Evolutionary conservation across 2,888 invertebrate species (phyloP), one percentile per base, ranked within the genome.

Genomic region (Psylliodes chrysocephalus): DNA sequence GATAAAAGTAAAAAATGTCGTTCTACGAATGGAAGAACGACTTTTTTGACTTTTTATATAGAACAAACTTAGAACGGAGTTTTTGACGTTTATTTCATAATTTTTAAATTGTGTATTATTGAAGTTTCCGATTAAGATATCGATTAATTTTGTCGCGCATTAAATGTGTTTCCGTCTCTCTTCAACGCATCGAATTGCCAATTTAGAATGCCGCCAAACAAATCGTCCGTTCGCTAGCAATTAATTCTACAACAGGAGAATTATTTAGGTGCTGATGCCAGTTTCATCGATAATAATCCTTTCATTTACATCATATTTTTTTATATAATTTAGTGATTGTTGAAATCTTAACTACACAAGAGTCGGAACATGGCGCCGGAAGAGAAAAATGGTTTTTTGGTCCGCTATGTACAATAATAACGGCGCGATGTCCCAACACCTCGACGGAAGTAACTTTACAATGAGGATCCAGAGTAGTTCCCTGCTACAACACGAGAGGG

Each of bases 281-380:
- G 74, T 78, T 77, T 75, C 64, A 73, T 75, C 72, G 74, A 74
- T 70, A 68, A 65, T 70, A 68, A 65, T 75, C 75, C 75, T 75
- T 72, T 76, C 71, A 74, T 75, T 77, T 75, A 77, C 73, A 76
- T 69, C 66, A 69, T 68, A 63, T 64, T 65, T 63, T 69, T 82
- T 64, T 63, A 68, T 82, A 84, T 82, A 82, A n/a, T 81, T 82
- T 81, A 83, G 81, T 84, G 82, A 85, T 85, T 84, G 84, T 85
- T 85, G 84, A 83, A 28, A 19, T 79, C 83, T 84, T 80, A 81
- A 76, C 78, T 79, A 81, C 69, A 70, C 72, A 67, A 66, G 59
- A 49, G 60, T 62, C 69, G 69, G 70, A 67, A 55, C 44, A 59
- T 64, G 35, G 64, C 46, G 69, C 67, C 59, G 65, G 42, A 22